Base-by-base conservation (phyloP, 2,797 vertebrate species). In the Tauraco hartlaubi region DNA sequence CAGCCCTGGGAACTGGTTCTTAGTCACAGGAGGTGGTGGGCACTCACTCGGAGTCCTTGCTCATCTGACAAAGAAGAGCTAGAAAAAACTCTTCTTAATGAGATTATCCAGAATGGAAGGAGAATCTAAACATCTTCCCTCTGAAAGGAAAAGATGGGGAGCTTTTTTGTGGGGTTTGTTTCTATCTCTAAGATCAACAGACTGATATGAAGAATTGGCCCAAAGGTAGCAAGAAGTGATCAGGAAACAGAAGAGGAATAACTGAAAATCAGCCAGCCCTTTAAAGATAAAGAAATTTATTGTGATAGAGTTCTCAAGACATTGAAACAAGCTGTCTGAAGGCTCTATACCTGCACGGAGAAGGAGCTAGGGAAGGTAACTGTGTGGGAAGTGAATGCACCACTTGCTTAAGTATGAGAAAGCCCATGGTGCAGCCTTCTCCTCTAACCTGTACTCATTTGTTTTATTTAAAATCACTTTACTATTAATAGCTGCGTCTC, bases 381-480 rank as follows among this genome's bases (percentile, higher is more conserved):
- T 64, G 33, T 1, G 2, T 29, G 23, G 26, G 37, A 68, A 52
- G 22, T 48, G 31, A 63, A 46, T 11, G 15, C 9, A n/a, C 37
- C 9, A 2, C n/a, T 19, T 79, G 48, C n/a, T 88, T 44, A 39
- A 15, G 35, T 37, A 1, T 67, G 39, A 80, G 39, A 83, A 62
- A 62, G 20, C 9, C 44, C 2, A 0, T 25, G 9, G 39, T 41
- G 20, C 17, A 31, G 2, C 41, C 68, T 29, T 26, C 10, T 59
- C 29, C 15, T 67, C 39, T 58, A 67, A 25, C 10, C 26, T 72
- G 9, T 29, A 11, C 35, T 67, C 35, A 25, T 66, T 51, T 76
- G 9, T 66, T 85, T 74, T 77, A 31, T 55, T 64, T 58, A 26
- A 93, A 77, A 75, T 66, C 21, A 23, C 41, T 58, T 31, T 20